phyloP scores from a whole-genome alignment of 2,113 vertebrate species.

The Eleginops maclovinus region DNA sequence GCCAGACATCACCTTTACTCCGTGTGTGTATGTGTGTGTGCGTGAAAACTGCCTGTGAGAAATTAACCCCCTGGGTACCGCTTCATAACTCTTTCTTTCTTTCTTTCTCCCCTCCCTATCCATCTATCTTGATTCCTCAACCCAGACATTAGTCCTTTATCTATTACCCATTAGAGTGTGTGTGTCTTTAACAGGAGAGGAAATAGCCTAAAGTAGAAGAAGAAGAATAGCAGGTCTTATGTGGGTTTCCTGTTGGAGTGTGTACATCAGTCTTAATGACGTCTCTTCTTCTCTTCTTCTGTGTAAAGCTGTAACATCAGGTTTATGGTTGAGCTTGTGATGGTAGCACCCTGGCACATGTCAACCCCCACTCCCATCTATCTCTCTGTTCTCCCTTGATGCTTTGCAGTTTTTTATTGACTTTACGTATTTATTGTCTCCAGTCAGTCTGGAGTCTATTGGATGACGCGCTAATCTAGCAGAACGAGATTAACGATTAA shows the following conservation, averaged over 20 bases:
- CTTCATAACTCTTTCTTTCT: conserved; percentile 76
- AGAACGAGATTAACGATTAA: conserved; percentile 84
- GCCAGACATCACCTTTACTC: conserved; percentile 66
- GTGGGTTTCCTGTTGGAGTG: conserved; percentile 53
- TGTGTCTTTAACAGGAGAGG: conserved; percentile 70
- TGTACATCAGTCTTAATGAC: conserved; percentile 32
- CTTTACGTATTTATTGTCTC: conserved; percentile 88
- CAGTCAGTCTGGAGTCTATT: conserved; percentile 87
- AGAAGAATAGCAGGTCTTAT: conserved; percentile 48
- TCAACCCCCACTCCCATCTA: conserved; percentile 15
- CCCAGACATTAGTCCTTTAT: conserved; percentile 76
- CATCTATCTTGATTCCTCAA: conserved; percentile 74
- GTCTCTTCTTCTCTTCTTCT: conserved; percentile 1
- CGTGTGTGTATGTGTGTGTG: conserved; percentile 23
- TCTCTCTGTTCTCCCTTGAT: conserved; percentile 55
- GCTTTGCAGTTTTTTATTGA: conserved; percentile 79
- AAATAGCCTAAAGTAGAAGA: conserved; percentile 46
- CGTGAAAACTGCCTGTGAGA: conserved; percentile 72
- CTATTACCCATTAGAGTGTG: conserved; percentile 76
- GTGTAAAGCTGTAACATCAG: conserved; percentile 50
- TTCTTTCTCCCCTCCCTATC: conserved; percentile 53
- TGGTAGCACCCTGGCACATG: conserved; percentile 32
- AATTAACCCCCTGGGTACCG: conserved; percentile 80
- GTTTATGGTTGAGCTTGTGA: conserved; percentile 46
- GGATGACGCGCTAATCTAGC: conserved; percentile 79